phyloP scores from a whole-genome alignment of 2,888 invertebrate species.

The Latrodectus elegans region DNA sequence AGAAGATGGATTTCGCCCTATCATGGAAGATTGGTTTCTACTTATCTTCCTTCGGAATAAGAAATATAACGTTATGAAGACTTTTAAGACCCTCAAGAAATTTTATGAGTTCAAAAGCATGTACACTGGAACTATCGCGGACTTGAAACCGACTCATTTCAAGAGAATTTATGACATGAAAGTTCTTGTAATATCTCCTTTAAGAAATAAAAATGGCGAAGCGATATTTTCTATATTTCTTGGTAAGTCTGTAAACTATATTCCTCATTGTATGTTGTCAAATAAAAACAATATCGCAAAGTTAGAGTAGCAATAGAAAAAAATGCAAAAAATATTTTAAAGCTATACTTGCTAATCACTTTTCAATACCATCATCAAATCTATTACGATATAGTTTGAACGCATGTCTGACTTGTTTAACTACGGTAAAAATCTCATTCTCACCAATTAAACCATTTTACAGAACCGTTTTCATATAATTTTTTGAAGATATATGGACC shows the following conservation, averaged over 20 bases:
- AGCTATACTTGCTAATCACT: too few species aligned
- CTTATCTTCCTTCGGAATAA: constrained; percentile 34
- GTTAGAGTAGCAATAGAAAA: too few species aligned
- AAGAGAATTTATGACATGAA: neutral
- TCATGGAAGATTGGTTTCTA: neutral
- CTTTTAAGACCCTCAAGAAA: constrained; percentile 23
- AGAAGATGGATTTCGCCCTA: neutral
- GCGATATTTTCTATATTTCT: neutral
- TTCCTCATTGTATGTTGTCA: too few species aligned
- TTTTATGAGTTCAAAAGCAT: constrained; percentile 39
- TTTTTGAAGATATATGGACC: too few species aligned
- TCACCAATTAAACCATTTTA: too few species aligned
- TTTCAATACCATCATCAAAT: too few species aligned
- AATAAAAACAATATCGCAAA: too few species aligned
- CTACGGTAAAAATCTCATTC: too few species aligned
- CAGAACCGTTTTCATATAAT: too few species aligned
- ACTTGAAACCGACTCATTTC: constrained; percentile 21
- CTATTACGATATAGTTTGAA: too few species aligned
- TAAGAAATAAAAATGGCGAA: neutral
- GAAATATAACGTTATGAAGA: constrained; percentile 26
- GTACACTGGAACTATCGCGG: constrained; percentile 31
- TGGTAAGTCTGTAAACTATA: neutral
- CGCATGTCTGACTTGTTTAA: too few species aligned
- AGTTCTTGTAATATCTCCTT: neutral
- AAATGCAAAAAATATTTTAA: too few species aligned